A percentile compares a stretch with the other conserved stretches of the same genome.
These are phyloP conservation scores for Melangyna quadrimaculata DNA, from an alignment of 2,888 invertebrate genomes.

Conservation along the genomic window DNA sequence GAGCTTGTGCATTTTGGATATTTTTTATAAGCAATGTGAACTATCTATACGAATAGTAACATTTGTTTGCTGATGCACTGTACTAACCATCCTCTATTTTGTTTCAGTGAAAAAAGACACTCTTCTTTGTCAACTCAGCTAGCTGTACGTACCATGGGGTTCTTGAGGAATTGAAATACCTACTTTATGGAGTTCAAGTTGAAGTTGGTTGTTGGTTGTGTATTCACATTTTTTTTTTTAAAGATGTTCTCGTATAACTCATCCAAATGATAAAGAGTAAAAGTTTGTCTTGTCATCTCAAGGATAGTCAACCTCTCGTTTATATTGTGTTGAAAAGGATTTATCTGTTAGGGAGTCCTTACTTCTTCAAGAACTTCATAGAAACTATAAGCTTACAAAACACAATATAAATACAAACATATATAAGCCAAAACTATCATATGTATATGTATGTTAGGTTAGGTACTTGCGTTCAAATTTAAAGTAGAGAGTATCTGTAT, in stretches of 20 bases:
- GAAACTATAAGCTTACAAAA: not conserved
- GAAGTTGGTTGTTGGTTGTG: not conserved
- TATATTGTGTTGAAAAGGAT: not conserved
- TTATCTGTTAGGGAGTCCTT: not conserved
- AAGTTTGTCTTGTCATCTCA: conserved; percentile 9
- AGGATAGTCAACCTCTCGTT: not conserved
- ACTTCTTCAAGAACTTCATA: not conserved
- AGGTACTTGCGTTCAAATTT: not conserved
- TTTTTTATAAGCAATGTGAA: too few species aligned
- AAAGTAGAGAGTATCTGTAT: not conserved
- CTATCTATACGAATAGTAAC: too few species aligned
- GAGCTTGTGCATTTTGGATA: too few species aligned
- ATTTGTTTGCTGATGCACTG: not conserved
- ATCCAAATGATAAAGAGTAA: not conserved
- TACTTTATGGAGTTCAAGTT: not conserved
- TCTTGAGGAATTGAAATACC: not conserved
- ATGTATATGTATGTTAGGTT: too few species aligned
- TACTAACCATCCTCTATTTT: not conserved
- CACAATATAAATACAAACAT: not conserved
- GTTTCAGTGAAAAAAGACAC: not conserved
- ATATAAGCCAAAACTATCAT: too few species aligned
- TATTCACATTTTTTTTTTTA: not conserved
- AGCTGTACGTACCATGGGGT: not conserved
- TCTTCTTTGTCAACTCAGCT: not conserved
- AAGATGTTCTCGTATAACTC: not conserved